Evolutionary conservation across 2,888 invertebrate genomes (phyloP).

Genomic region (Himalopsyche anomala): DNA sequence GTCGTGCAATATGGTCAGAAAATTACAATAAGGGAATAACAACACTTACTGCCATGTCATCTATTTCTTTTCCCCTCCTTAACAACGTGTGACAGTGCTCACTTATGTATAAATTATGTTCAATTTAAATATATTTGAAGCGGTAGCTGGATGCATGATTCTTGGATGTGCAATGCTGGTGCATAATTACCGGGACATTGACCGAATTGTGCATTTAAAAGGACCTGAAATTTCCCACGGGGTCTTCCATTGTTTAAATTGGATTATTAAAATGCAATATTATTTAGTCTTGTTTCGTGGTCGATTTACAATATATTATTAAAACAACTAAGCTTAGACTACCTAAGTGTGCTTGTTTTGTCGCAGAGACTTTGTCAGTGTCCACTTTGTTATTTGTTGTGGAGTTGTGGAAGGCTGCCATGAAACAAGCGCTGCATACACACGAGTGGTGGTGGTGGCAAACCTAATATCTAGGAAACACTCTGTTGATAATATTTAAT

Average conservation of each 20-base stretch:
- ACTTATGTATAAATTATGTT: slow-evolving; percentile 15
- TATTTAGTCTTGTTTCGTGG: too few species aligned
- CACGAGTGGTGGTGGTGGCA: too few species aligned
- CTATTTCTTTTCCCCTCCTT: not conserved
- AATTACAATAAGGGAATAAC: not conserved
- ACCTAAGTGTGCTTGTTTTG: too few species aligned
- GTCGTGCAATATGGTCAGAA: slow-evolving; percentile 30
- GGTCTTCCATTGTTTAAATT: slow-evolving; percentile 10
- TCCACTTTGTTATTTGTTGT: too few species aligned
- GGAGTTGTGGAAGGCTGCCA: too few species aligned
- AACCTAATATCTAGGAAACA: too few species aligned
- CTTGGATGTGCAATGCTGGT: not conserved
- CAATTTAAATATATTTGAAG: not conserved
- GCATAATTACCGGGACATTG: not conserved
- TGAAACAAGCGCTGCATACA: too few species aligned
- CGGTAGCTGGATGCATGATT: not conserved
- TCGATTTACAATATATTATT: too few species aligned
- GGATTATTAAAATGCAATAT: too few species aligned
- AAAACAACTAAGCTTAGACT: too few species aligned
- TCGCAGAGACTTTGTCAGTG: too few species aligned
- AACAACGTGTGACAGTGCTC: not conserved
- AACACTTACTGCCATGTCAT: not conserved
- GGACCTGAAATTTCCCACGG: not conserved
- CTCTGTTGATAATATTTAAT: too few species aligned
- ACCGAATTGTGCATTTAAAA: not conserved